Evolutionary conservation across 2,888 invertebrate species (phyloP), one percentile per base, ranked within the genome.

Genomic region (Macrophya alboannulata): DNA sequence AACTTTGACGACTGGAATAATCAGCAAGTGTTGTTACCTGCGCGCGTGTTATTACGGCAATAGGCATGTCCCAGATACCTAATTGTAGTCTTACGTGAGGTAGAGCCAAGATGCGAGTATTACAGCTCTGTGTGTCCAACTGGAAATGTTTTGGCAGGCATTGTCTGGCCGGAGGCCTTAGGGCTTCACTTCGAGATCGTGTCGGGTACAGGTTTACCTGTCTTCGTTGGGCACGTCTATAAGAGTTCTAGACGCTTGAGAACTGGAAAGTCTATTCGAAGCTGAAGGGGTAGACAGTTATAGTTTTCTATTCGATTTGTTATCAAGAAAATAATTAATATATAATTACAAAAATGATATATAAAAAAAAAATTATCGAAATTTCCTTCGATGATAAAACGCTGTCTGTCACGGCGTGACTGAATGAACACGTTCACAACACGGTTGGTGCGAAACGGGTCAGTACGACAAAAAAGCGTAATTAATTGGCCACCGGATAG

Each of bases 401-500:
- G 21, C 10, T 12, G 62, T 21, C 62, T 4, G 62, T 62, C 62
- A 21, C 10, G 25, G 55, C 51, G 48, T 51, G 51, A 76, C 45
- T 48, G 55, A 37, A 51, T 21, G 72, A 37, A 51, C 31, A 77
- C 12, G 77, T 77, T 77, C 55, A 12, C 55, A 37, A 31, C 55
- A 55, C 77, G 77, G 51, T 37, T 77, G 77, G 77, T 55, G 77
- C 77, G 77, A 77, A 77, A 31, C 77, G 77, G 77, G 77, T 77
- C 77, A 77, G 77, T 55, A 31, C 55, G 37, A 77, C 77, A 74
- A 77, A 77, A 71, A 77, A 77, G 77, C 77, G 77, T 77, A 51
- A 77, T 77, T 77, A 77, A 77, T 77, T 55, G 77, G 55, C 77
- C 48, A 77, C 55, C 43, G 77, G 77, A 77, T 77, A 77, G 77